Evolutionary conservation across 2,888 invertebrate genomes (phyloP).

Genomic region (Helicoverpa assulta): DNA sequence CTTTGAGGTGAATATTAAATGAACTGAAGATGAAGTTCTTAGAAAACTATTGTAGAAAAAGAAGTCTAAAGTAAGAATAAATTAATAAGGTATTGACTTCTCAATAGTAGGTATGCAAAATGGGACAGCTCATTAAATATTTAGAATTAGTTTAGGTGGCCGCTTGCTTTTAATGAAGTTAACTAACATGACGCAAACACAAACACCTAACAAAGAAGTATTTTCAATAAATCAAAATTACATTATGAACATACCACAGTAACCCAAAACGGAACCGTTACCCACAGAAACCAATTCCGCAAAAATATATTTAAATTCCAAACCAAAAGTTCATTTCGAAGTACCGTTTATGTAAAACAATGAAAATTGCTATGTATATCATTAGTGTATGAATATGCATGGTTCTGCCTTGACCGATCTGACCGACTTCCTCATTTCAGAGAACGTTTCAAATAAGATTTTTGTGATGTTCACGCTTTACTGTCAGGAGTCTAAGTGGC

Average conservation of each 20-base stretch:
- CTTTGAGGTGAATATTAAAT: no score
- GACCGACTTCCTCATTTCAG: slow-evolving; percentile 47
- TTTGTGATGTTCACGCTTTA: slow-evolving; percentile 21
- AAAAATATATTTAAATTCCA: slow-evolving; percentile 47
- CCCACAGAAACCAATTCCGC: slow-evolving; percentile 1
- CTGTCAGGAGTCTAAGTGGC: slow-evolving; percentile 6
- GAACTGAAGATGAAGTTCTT: no score
- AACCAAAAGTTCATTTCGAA: slow-evolving; percentile 47
- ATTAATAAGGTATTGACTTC: background rate
- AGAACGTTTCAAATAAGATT: slow-evolving; percentile 25
- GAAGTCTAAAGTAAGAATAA: background rate
- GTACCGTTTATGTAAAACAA: slow-evolving; percentile 59
- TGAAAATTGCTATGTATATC: slow-evolving; percentile 58
- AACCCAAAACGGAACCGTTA: slow-evolving; percentile 40
- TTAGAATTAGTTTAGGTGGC: background rate
- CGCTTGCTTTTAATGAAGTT: background rate
- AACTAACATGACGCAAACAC: background rate
- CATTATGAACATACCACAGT: slow-evolving; percentile 14
- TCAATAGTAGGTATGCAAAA: background rate
- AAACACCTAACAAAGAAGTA: background rate
- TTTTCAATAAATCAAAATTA: slow-evolving; percentile 10
- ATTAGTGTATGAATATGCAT: slow-evolving; percentile 59
- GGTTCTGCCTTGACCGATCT: slow-evolving; percentile 56
- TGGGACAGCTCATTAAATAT: background rate
- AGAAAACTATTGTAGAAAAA: no score